These are phyloP conservation scores for Microtus pennsylvanicus DNA, from an alignment of 2,113 vertebrate species.

Conservation along the genomic window DNA sequence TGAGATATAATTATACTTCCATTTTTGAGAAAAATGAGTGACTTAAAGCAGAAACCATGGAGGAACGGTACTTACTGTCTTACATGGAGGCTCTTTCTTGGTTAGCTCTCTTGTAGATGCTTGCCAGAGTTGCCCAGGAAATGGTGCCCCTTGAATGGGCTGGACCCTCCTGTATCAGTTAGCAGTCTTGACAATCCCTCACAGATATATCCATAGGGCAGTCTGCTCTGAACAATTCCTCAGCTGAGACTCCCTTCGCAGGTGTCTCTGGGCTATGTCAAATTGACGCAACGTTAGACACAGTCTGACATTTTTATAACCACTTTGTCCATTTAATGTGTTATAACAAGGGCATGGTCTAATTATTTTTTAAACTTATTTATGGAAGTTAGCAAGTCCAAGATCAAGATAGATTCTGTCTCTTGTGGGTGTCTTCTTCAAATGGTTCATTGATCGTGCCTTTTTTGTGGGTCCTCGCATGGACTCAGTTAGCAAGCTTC, in stretches of 20 bases:
- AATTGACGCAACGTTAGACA: not conserved
- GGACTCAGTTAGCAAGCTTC: not conserved
- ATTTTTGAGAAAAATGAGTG: not conserved
- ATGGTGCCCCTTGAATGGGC: not conserved
- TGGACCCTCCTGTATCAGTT: not conserved
- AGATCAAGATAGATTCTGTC: not conserved
- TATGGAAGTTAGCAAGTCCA: not conserved
- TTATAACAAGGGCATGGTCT: not conserved
- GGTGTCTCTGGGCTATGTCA: not conserved
- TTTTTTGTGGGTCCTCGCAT: not conserved
- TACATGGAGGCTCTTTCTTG: not conserved
- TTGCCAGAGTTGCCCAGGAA: not conserved
- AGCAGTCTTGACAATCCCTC: not conserved
- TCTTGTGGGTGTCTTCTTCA: not conserved
- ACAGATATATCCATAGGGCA: not conserved
- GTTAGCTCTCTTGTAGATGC: not conserved
- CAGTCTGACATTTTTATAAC: not conserved
- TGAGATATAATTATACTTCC: not conserved
- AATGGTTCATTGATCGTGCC: not conserved
- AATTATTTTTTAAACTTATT: not conserved
- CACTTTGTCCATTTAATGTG: not conserved
- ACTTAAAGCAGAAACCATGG: not conserved
- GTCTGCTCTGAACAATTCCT: not conserved
- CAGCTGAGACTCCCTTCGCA: not conserved
- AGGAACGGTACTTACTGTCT: not conserved